Evolutionary conservation across 2,113 vertebrate species (phyloP), one percentile per base, ranked within the genome.

Genomic region (Syrrhaptes paradoxus): DNA sequence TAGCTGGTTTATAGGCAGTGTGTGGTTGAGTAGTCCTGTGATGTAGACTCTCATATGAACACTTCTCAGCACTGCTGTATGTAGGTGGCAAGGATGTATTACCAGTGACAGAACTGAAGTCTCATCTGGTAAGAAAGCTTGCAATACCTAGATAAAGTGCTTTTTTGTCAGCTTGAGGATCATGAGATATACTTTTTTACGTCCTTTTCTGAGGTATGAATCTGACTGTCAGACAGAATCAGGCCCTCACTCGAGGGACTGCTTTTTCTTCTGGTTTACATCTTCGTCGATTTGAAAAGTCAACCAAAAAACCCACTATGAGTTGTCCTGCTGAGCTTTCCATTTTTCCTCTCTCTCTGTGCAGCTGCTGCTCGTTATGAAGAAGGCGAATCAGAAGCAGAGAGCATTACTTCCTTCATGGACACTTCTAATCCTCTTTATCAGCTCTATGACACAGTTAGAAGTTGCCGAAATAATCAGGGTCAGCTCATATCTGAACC

Each of bases 401-500:
- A 99, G 95, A 99, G 99, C 96, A 98, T 99, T 92, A 98, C 98
- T 96, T 99, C 99, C 36, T 99, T 99, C 97, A 99, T 99, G 98
- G 99, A 99, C 97, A 97, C 99, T 94, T 98, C 97, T 49, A 99
- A 99, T 97, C 99, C 99, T 92, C 98, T 99, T 94, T 99, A 99
- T 97, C 99, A 99, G 97, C 98, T 99, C 76, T 99, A 99, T 82
- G 99, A 99, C 87, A 99, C 98, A 2, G 99, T 99, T 76, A 98
- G 99, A 46, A 99, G 98, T n/a, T 99, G 98, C 94, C 98, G 99
- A 85, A 99, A 99, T 97, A 99, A 98, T 96, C 99, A 99, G 95
- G 99, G 99, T 32, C 99, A 99, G 95, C 98, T 99, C 76, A 98
- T 99, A 93, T 99, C 99, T 5, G 99, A 99, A 95, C 99, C 99